phyloP scores from a whole-genome alignment of 30 jellyfish, hydroid and myxozoan genomes.

The Aurelia coerulea region DNA sequence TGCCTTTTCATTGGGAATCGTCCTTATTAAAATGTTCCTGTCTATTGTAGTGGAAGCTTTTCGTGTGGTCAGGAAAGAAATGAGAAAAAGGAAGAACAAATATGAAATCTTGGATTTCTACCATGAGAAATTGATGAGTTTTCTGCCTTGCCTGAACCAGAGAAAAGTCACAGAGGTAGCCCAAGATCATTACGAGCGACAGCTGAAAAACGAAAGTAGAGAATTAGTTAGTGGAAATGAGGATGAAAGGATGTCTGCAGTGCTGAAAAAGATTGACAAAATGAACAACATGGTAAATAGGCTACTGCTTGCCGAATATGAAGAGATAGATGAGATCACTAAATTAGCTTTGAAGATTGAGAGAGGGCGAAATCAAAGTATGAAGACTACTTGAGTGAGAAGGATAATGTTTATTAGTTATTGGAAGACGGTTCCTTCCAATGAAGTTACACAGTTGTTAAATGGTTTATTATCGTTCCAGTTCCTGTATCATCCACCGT shows the following conservation, averaged over 20 bases:
- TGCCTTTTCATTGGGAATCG: conserved; percentile 48
- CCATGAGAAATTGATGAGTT: conserved; percentile 5
- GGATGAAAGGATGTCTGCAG: neutral
- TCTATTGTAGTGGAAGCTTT: conserved; percentile 80
- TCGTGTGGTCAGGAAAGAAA: conserved; percentile 33
- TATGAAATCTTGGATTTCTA: conserved; percentile 73
- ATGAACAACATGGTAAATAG: conserved; percentile 10
- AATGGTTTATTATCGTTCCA: too few relatives aligned
- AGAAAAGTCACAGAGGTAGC: neutral
- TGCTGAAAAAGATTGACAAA: conserved; percentile 27
- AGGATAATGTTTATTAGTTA: too few relatives aligned
- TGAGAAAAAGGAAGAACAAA: conserved; percentile 53
- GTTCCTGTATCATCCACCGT: too few relatives aligned
- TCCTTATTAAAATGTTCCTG: conserved; percentile 72
- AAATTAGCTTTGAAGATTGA: neutral
- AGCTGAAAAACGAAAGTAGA: neutral
- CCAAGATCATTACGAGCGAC: neutral
- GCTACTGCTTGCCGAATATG: conserved; percentile 22
- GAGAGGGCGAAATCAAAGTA: too few relatives aligned
- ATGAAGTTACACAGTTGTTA: too few relatives aligned
- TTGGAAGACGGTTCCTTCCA: too few relatives aligned
- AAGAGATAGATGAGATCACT: conserved; percentile 14
- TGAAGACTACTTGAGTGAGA: too few relatives aligned
- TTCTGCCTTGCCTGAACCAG: conserved; percentile 47
- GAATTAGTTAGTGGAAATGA: neutral